These are phyloP conservation scores for Pleuronectes platessa DNA, from an alignment of 2,113 vertebrate genomes.

Conservation along the genomic window DNA sequence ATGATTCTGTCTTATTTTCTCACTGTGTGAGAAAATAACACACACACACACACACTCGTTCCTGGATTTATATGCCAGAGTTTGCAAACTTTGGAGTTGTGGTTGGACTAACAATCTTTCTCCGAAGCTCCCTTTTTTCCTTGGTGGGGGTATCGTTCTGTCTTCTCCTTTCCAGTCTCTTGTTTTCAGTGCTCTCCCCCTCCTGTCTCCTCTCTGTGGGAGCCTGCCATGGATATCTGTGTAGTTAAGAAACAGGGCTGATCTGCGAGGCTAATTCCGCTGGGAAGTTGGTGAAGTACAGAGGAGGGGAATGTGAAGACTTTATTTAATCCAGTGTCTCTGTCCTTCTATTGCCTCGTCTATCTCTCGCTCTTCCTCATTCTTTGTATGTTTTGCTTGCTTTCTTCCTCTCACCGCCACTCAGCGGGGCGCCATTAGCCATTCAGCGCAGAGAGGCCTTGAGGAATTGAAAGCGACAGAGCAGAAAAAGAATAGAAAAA, in stretches of 20 bases:
- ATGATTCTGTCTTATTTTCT: constrained; percentile 27
- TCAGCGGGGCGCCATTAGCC: constrained; percentile 81
- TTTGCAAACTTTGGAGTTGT: constrained; percentile 60
- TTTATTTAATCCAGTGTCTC: constrained; percentile 73
- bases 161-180: constrained; percentile 24
- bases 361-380: constrained; percentile 23
- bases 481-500: constrained; percentile 82
- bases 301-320: constrained; percentile 54
- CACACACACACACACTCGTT: neutral
- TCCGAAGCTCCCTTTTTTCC: constrained; percentile 11
- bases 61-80: constrained; percentile 48
- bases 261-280: constrained; percentile 49
- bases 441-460: constrained; percentile 79
- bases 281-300: constrained; percentile 24
- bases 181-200: constrained; percentile 25
- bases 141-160: neutral
- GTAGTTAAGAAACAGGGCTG: constrained; percentile 44
- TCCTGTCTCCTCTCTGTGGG: constrained; percentile 34
- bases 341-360: constrained; percentile 35
- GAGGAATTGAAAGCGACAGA: constrained; percentile 83
- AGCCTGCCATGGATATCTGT: constrained; percentile 50
- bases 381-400: constrained; percentile 68
- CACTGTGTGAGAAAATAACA: constrained; percentile 12
- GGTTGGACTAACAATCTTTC: constrained; percentile 50
- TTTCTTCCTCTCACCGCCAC: constrained; percentile 66